Base-by-base conservation (phyloP, 2,888 invertebrate genomes). In the Drosophila setosimentum region DNA sequence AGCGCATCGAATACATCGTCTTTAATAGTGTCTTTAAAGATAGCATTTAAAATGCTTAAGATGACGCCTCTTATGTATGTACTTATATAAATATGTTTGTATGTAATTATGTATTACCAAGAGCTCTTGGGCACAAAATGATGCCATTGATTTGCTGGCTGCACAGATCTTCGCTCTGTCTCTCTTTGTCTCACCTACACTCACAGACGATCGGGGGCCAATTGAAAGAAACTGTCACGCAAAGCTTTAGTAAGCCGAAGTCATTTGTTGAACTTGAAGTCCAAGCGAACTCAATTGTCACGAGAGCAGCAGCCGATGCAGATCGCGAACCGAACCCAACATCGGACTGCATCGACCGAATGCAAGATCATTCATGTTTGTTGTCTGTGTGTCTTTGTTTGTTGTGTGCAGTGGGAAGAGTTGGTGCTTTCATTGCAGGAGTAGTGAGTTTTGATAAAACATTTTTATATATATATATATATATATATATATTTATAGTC, bases 211-310 rank as follows among this genome's bases (percentile, higher is more conserved):
- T 54, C 30, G 21, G 60, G 32, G 40, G 51, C 42, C 37, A 45
- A 75, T 59, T 61, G 37, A 42, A 69, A 45, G 66, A 69, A 76
- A 77, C 53, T 75, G 71, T 65, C 68, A 68, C 66, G 69, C 78
- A 64, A 51, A 59, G 58, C 77, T 73, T 76, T 88, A 84, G 90
- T 78, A 83, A 70, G 1, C 76, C 69, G 69, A 77, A 80, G 73
- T 54, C 70, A 75, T 70, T 69, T 75, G 73, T 60, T 90, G 87
- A 89, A 88, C 89, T 90, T 91, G 85, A 83, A 82, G 91, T 89
- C 90, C 91, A 87, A 89, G 63, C 91, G 89, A 73, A 85, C 78
- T 78, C 80, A 85, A 85, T 87, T 88, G 92, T 83, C 89, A 86
- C 89, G 89, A 86, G 84, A 84, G 82, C 59, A 78, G 78, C 82